A percentile compares a stretch with the other conserved stretches of the same genome.
Evolutionary conservation across 2,888 invertebrate genomes (phyloP).

Genomic region (Hemistola chrysoprasaria): DNA sequence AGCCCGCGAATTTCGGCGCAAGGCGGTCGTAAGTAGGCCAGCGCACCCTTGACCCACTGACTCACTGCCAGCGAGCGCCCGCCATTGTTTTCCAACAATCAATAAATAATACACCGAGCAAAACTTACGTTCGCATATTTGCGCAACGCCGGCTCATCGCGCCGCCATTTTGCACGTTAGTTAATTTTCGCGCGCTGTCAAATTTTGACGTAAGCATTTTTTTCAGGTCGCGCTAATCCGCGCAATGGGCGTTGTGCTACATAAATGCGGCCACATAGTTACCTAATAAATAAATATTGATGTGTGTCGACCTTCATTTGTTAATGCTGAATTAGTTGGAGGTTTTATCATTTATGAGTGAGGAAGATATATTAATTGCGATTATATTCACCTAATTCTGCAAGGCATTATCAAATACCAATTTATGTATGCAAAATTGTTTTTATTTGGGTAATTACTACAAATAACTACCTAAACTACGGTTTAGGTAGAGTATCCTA

Average conservation of each 20-base stretch:
- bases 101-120: conserved; percentile 77
- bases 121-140: conserved; percentile 67
- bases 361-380: conserved; percentile 21
- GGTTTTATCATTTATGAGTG: conserved; percentile 35
- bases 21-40: conserved; percentile 74
- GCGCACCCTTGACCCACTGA: conserved; percentile 79
- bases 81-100: conserved; percentile 81
- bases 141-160: conserved; percentile 66
- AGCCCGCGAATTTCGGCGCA: conserved; percentile 77
- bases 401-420: not conserved
- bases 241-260: conserved; percentile 27
- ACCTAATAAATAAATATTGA: conserved; percentile 53
- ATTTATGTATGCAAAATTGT: not conserved
- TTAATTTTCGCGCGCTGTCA: conserved; percentile 57
- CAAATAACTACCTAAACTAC: not conserved
- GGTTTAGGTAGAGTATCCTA: no score
- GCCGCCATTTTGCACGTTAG: conserved; percentile 45
- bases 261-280: conserved; percentile 36
- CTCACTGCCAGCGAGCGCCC: conserved; percentile 75
- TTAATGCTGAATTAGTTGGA: conserved; percentile 49
- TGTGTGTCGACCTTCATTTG: conserved; percentile 51
- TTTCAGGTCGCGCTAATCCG: conserved; percentile 45
- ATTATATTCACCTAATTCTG: conserved; percentile 4
- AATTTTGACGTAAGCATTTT: conserved; percentile 45
- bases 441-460: not conserved